phyloP scores from a whole-genome alignment of 2,113 vertebrate genomes.

The Limnothrissa miodon region DNA sequence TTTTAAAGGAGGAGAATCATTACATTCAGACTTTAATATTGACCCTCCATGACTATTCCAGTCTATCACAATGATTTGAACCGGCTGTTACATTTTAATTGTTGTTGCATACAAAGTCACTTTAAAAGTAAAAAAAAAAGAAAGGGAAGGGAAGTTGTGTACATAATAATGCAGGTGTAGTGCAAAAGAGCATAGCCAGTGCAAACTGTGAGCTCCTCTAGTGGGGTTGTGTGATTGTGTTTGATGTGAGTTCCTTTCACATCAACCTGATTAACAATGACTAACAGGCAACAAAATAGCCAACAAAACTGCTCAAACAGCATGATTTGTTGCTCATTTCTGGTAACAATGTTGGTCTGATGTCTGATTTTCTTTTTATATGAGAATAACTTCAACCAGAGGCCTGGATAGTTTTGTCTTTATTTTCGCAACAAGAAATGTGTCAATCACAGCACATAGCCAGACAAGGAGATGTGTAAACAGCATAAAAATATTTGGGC shows the following conservation, averaged over 20 bases:
- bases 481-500: neutral
- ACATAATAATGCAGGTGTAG: too few relatives aligned
- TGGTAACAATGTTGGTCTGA: neutral
- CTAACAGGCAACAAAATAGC: too few relatives aligned
- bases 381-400: neutral
- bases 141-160: too few relatives aligned
- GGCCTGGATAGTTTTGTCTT: neutral
- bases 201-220: too few relatives aligned
- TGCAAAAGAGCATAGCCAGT: too few relatives aligned
- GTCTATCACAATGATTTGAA: neutral
- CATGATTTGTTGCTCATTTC: too few relatives aligned
- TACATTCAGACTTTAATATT: neutral
- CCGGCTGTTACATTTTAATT: neutral
- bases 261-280: too few relatives aligned
- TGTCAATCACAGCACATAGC: neutral
- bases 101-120: neutral
- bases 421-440: too few relatives aligned
- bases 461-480: neutral
- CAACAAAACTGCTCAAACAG: too few relatives aligned
- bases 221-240: too few relatives aligned
- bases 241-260: too few relatives aligned
- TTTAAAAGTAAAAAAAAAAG: neutral
- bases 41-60: neutral
- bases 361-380: neutral
- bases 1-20: neutral